Conservation (phyloP, 1,140 invertebrate species). For the Bombus affinis region DNA sequence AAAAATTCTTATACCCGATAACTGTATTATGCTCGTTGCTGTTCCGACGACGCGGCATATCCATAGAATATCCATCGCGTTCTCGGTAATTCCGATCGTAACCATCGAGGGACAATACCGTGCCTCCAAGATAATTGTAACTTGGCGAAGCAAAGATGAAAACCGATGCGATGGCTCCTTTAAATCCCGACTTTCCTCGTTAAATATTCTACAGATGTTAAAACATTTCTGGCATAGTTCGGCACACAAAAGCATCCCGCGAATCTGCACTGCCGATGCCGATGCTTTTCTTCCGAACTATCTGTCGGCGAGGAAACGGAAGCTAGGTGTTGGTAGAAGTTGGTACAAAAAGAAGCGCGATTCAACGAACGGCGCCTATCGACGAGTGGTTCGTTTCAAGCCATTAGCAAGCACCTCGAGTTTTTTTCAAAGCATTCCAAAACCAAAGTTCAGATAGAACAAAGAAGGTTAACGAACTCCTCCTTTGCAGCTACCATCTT, state of each 20-base stretch:
- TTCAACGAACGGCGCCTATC: constrained; percentile 46
- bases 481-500: not conserved
- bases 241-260: not conserved
- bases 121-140: not conserved
- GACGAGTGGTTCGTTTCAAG: constrained; percentile 48
- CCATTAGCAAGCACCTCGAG: constrained; percentile 58
- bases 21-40: not conserved
- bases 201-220: constrained; percentile 33
- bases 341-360: constrained; percentile 37
- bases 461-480: constrained; percentile 5
- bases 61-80: not conserved
- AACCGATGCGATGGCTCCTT: constrained; percentile 7
- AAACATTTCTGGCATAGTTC: constrained; percentile 26
- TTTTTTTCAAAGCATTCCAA: constrained; percentile 7
- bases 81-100: not conserved
- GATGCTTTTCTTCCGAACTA: constrained; percentile 15
- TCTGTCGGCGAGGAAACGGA: constrained; percentile 17
- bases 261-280: not conserved
- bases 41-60: not conserved
- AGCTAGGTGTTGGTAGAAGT: constrained; percentile 30
- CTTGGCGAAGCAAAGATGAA: constrained; percentile 1
- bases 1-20: not conserved
- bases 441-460: not conserved
- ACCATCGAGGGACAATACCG: constrained; percentile 7
- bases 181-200: constrained; percentile 6